Evolutionary conservation across 2,888 invertebrate species (phyloP).

Genomic region (Caenorhabditis uteleia): DNA sequence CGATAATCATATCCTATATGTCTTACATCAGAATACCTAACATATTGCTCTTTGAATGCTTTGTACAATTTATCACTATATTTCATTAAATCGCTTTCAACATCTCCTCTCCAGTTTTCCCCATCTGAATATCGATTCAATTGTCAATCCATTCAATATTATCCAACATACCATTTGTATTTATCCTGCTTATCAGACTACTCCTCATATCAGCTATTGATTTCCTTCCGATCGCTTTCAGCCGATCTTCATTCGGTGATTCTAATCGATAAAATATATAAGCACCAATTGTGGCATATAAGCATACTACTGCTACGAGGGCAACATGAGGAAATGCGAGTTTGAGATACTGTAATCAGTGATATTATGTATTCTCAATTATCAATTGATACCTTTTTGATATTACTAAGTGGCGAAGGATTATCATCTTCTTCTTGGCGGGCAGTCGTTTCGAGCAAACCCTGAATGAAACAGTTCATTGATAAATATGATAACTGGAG

Average conservation of each 20-base stretch:
- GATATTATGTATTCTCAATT: no score
- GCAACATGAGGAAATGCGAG: constrained; percentile 68
- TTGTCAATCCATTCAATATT: background rate
- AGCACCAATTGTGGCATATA: constrained; percentile 68
- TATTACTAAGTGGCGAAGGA: constrained; percentile 16
- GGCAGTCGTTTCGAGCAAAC: constrained; percentile 36
- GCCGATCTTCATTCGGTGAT: constrained; percentile 66
- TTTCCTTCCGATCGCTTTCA: constrained; percentile 47
- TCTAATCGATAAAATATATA: constrained; percentile 67
- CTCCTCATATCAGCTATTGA: constrained; percentile 52
- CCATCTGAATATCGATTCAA: constrained; percentile 15
- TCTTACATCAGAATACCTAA: constrained; percentile 64
- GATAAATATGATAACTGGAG: background rate
- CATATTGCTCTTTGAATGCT: constrained; percentile 68
- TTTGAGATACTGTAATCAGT: constrained; percentile 59
- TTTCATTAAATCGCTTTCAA: constrained; percentile 51
- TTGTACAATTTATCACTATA: constrained; percentile 65
- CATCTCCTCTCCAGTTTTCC: constrained; percentile 51
- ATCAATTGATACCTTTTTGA: constrained; percentile 20
- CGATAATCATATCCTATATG: constrained; percentile 19
- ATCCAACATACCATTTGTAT: constrained; percentile 26
- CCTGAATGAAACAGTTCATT: constrained; percentile 8
- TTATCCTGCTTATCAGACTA: constrained; percentile 47
- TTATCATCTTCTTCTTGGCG: constrained; percentile 25
- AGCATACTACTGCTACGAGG: constrained; percentile 65